Evolutionary conservation across 2,888 invertebrate species (phyloP), one percentile per base, ranked within the genome.

Genomic region (Apamea anceps): DNA sequence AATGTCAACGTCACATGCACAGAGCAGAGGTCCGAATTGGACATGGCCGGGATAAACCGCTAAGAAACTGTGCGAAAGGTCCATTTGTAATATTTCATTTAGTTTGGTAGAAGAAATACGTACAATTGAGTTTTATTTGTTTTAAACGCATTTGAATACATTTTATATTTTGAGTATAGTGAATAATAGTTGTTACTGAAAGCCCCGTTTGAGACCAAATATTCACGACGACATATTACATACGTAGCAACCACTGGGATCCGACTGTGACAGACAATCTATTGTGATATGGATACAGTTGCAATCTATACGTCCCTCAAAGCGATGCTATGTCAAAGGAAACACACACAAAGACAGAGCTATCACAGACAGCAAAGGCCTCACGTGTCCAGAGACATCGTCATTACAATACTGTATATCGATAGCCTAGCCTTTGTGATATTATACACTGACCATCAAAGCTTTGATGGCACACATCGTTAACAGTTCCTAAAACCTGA

Each of bases 291-390:
- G 62, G 25, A 10, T 25, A 57, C 25, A 57, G 25, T 25, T 57
- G 57, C 25, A 57, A 25, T 25, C 57, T 25, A 57, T 57, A 25
- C 25, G 45, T 54, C 15, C 75, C 60, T 21, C 54, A 72, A 42
- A 71, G 28, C 25, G 25, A 45, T 18, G 13, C 13, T n/a, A 2
- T 37, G 45, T 77, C 72, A 77, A 72, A 77, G 72, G 18, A 25
- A 32, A 21, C 12, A 48, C 15, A 15, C 48, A 48, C 6, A 42
- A 37, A 37, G 32, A 28, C 18, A 21, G 37, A 37, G 42, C 13
- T 67, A 57, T 48, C 37, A 60, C 28, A 32, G 32, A 18, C 42
- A 7, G 8, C 15, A 62, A 8, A 21, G 4, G 8, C 18, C 15
- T 32, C 25, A 2, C 28, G 25, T 15, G 28, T 2, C 2, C 51